These are phyloP conservation scores for Phaonia tiefii DNA, from an alignment of 2,888 invertebrate genomes.

Conservation along the genomic window DNA sequence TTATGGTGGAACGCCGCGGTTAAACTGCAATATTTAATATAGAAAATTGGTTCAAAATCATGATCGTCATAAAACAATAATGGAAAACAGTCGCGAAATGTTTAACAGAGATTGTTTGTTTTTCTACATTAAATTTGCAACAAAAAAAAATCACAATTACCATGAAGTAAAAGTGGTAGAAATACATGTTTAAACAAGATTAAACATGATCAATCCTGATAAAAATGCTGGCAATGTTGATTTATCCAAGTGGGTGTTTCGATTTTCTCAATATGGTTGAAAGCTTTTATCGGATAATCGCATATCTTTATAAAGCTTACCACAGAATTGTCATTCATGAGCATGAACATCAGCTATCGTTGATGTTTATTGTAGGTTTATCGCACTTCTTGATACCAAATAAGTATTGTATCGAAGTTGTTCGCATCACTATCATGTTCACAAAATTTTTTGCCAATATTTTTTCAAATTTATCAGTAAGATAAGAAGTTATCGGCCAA, in stretches of 20 bases:
- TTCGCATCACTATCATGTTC: no score
- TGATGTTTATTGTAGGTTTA: no score
- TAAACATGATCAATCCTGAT: neutral
- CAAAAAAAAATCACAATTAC: neutral
- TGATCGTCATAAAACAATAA: conserved; percentile 25
- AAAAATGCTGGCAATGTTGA: neutral
- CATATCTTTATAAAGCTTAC: no score
- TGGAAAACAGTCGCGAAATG: conserved; percentile 8
- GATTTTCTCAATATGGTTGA: conserved; percentile 1
- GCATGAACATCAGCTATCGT: no score
- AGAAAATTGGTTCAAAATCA: conserved; percentile 42
- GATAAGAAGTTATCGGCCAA: no score
- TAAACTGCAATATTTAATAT: conserved; percentile 43
- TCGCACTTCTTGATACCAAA: no score
- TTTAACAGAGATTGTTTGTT: neutral
- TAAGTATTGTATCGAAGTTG: no score
- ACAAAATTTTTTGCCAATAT: no score
- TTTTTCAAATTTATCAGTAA: no score
- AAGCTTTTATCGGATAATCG: neutral
- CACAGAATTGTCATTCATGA: no score
- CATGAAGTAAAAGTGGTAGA: conserved; percentile 27
- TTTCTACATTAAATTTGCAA: neutral
- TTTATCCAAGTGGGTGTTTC: conserved; percentile 8
- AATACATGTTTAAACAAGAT: conserved; percentile 19
- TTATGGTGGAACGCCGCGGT: neutral